These are phyloP conservation scores for Euproctis similis DNA, from an alignment of 2,888 invertebrate species.

Conservation along the genomic window DNA sequence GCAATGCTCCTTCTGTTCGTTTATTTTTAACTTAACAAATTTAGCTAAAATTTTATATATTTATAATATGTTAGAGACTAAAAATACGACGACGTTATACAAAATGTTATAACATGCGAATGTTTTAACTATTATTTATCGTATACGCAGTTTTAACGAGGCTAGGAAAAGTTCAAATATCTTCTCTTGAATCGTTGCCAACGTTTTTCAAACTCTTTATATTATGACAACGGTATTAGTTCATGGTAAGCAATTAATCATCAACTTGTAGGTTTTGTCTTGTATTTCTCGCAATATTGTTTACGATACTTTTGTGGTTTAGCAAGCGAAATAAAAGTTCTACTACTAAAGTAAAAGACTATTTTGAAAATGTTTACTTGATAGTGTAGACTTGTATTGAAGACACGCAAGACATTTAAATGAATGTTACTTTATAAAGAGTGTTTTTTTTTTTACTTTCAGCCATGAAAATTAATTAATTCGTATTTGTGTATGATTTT, in stretches of 20 bases:
- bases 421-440: no score
- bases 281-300: no score
- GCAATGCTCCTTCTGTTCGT: conserved; percentile 5
- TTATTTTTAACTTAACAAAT: conserved; percentile 8
- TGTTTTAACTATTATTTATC: conserved; percentile 13
- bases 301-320: no score
- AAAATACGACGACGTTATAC: conserved; percentile 7
- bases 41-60: conserved; percentile 7
- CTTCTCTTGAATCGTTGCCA: conserved; percentile 18
- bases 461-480: no score
- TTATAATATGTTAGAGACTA: conserved; percentile 2
- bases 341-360: no score
- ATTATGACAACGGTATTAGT: conserved; percentile 17
- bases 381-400: no score
- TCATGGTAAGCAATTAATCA: conserved; percentile 18
- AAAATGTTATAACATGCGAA: conserved; percentile 8
- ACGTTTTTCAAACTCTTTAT: conserved; percentile 13
- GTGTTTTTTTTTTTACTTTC: no score
- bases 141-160: conserved; percentile 7
- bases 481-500: no score
- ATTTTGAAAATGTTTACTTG: no score
- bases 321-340: no score
- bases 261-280: no score
- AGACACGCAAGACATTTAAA: no score
- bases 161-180: conserved; percentile 15